Evolutionary conservation across 2,113 vertebrate species (phyloP), one percentile per base, ranked within the genome.

Genomic region (Echinops telfairi): DNA sequence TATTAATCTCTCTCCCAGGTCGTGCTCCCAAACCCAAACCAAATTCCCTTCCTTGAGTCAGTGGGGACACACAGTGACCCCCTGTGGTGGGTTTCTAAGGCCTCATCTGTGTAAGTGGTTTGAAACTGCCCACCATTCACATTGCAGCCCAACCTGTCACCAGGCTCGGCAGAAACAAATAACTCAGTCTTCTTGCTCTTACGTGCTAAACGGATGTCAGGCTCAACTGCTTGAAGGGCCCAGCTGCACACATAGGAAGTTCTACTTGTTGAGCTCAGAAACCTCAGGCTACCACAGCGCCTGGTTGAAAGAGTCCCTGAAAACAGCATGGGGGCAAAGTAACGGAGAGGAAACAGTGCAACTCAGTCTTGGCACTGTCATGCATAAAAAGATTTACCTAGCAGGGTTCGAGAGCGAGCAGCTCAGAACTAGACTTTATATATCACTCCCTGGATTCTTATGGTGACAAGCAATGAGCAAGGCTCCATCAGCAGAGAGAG

Each of bases 301-400:
- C 79, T 25, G 60, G 1, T 2, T 47, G 82, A 38, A 82, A 36
- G 40, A 12, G 7, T 60, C 14, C 9, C 79, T 43, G 1, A 0
- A 27, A 47, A 23, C 70, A 10, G 11, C 36, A 79, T 83, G n/a
- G 77, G 57, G 27, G 1, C 22, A 15, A 23, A 4, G 38, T 40
- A 16, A 53, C 86, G 0, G 0, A 73, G 71, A 83, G 19, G 60
- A 80, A 83, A 73, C 1, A 1, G 16, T 22, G 83, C 33, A 15
- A 40, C 84, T 68, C 60, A 40, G 60, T 90, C 47, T 68, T 77
- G 68, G 80, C 89, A 29, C 31, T 11, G 20, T 1, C n/a, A n/a
- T 33, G 10, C 20, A 27, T 83, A 92, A 68, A 95, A 90, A 92
- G 83, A 88, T 92, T 86, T 73, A 94, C 83, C 62, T 36, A 71